A percentile compares a stretch with the other conserved stretches of the same genome.
Evolutionary conservation across 2,797 vertebrate species (phyloP).

Genomic region (Tolypeutes matacus): DNA sequence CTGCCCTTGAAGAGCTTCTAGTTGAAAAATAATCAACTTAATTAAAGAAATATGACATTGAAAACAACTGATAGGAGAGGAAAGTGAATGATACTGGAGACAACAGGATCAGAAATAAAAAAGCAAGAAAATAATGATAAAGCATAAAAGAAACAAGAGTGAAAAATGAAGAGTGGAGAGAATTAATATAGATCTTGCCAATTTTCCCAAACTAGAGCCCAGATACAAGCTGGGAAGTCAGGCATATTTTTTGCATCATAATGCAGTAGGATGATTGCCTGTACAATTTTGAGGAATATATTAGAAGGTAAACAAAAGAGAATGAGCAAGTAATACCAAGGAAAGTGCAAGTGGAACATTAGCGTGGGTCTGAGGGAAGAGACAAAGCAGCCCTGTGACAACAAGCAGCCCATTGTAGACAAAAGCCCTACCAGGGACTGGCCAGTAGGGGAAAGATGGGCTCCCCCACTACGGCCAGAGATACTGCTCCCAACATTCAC

Average conservation of each 20-base stretch:
- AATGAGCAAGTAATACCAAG: neutral
- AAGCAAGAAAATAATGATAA: neutral
- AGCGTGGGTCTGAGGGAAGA: neutral
- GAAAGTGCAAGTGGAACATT: neutral
- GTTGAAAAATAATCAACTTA: neutral
- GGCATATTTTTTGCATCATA: neutral
- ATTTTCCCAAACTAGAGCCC: neutral
- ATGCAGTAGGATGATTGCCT: neutral
- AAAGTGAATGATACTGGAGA: neutral
- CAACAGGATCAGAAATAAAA: neutral
- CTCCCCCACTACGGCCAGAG: neutral
- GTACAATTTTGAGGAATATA: rapidly evolving
- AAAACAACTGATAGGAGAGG: neutral
- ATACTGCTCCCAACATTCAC: no score
- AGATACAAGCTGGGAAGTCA: neutral
- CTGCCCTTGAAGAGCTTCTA: neutral
- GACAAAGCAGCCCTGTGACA: neutral
- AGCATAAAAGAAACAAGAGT: neutral
- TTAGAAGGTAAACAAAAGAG: neutral
- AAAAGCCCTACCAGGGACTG: neutral
- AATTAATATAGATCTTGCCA: neutral
- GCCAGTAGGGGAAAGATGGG: neutral
- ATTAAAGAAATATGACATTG: neutral
- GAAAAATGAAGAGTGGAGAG: neutral
- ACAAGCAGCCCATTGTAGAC: neutral